phyloP scores from a whole-genome alignment of 2,797 vertebrate genomes.

The Crax fasciolata region DNA sequence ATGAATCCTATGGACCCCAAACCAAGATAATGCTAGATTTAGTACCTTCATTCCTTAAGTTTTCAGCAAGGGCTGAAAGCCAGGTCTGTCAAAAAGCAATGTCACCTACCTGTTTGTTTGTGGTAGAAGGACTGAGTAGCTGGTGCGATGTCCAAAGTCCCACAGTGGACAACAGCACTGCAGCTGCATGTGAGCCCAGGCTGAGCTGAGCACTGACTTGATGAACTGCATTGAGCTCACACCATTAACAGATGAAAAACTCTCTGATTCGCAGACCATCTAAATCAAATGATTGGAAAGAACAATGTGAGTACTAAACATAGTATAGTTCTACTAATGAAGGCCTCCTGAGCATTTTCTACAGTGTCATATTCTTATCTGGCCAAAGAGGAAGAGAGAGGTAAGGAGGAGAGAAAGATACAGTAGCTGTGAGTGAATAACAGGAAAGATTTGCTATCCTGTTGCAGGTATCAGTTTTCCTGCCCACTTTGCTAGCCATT shows the following conservation, averaged over 20 bases:
- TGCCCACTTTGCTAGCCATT: background rate
- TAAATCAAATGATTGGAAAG: background rate
- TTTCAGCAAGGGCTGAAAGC: background rate
- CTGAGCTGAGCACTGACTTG: background rate
- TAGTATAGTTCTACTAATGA: background rate
- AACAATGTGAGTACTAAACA: background rate
- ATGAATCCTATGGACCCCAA: background rate
- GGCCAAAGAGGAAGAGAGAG: background rate
- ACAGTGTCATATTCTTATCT: fast-evolving
- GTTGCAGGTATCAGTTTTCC: background rate
- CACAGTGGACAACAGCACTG: background rate
- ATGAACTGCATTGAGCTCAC: background rate
- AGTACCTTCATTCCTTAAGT: background rate
- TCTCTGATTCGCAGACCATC: background rate
- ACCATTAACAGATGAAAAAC: background rate
- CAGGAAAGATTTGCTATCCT: background rate
- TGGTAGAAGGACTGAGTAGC: background rate
- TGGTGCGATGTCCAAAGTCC: background rate
- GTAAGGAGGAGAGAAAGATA: background rate
- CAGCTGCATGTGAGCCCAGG: background rate
- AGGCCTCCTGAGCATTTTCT: background rate
- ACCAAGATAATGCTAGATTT: background rate
- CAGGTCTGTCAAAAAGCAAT: background rate
- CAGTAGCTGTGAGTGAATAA: background rate
- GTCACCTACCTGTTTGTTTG: background rate